Evolutionary conservation across 2,797 vertebrate species (phyloP).

Genomic region (Cuculus canorus): DNA sequence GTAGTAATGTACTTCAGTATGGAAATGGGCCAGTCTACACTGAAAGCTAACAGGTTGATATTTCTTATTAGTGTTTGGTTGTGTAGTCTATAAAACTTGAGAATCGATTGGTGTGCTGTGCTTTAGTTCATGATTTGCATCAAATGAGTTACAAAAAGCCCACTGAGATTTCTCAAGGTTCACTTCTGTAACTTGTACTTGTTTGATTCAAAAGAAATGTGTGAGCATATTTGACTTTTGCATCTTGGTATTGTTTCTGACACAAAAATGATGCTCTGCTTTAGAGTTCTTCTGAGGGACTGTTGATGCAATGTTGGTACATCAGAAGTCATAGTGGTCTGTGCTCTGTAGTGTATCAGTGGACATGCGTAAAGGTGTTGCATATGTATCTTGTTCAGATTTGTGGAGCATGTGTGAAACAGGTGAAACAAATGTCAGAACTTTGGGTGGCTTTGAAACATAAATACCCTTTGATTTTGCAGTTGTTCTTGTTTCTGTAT

Average conservation of each 20-base stretch:
- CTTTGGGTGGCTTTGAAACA: not conserved
- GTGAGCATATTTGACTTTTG: not conserved
- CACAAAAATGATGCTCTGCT: not conserved
- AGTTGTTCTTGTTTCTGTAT: not conserved
- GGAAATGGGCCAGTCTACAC: not conserved
- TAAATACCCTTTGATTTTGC: not conserved
- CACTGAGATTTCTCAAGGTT: not conserved
- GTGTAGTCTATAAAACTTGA: not conserved
- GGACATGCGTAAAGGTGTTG: not conserved
- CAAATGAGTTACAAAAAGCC: not conserved
- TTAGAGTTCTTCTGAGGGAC: not conserved
- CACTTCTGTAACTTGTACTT: not conserved
- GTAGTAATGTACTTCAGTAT: not conserved
- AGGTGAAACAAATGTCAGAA: not conserved
- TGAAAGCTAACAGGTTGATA: not conserved
- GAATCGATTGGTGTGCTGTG: not conserved
- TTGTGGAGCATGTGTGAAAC: not conserved
- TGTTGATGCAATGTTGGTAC: too few relatives aligned
- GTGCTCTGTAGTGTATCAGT: not conserved
- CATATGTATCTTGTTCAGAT: not conserved
- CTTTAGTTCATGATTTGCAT: not conserved
- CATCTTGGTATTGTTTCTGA: not conserved
- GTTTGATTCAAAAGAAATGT: not conserved
- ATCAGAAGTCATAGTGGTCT: not conserved
- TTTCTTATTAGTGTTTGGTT: not conserved